Evolutionary conservation across 2,113 vertebrate genomes (phyloP).

Genomic region (Corythaixoides concolor): DNA sequence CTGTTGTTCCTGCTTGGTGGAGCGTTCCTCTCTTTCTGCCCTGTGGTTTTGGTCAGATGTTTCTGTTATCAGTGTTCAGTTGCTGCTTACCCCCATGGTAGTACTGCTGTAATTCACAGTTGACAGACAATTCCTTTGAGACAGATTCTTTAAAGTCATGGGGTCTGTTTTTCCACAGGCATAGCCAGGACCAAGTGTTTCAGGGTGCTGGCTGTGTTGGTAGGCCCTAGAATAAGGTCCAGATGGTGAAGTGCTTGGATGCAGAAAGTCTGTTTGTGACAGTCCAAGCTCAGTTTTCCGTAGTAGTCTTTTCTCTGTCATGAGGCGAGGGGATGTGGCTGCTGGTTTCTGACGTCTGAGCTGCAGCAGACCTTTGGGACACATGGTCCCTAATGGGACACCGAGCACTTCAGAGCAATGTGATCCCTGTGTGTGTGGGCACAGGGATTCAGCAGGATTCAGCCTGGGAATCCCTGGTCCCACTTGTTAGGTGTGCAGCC

Average conservation of each 20-base stretch:
- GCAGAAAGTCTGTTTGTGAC: background rate
- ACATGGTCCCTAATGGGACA: accelerated
- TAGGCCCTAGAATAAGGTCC: background rate
- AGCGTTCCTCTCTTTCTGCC: background rate
- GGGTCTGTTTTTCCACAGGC: background rate
- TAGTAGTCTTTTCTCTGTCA: background rate
- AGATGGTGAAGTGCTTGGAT: accelerated
- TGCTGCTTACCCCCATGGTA: background rate
- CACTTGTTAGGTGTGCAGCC: background rate
- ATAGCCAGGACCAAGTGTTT: background rate
- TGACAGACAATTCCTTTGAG: background rate
- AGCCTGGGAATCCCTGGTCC: background rate
- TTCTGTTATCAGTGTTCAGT: background rate
- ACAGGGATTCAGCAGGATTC: background rate
- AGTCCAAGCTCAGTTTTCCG: background rate
- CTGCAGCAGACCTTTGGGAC: background rate
- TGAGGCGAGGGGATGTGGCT: accelerated
- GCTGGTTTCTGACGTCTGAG: background rate
- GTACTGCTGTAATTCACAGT: background rate
- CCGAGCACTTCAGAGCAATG: accelerated
- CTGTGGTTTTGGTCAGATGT: background rate
- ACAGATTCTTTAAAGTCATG: background rate
- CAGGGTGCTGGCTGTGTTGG: background rate
- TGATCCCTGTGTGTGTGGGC: background rate
- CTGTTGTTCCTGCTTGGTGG: background rate